These are phyloP conservation scores for Oplegnathus fasciatus DNA, from an alignment of 2,113 vertebrate genomes.

Conservation along the genomic window DNA sequence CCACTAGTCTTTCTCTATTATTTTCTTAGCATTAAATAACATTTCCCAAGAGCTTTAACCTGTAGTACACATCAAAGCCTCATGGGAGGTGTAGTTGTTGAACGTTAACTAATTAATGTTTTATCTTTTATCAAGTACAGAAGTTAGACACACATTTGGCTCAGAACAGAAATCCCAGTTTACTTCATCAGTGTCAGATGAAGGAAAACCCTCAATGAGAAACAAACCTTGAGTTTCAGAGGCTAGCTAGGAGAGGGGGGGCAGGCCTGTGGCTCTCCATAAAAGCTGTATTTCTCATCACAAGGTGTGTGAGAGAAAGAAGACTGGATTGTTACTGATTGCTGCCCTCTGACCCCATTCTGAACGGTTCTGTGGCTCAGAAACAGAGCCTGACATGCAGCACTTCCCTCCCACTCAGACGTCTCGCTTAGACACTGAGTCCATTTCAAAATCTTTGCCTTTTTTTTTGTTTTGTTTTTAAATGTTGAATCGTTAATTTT, in stretches of 20 bases:
- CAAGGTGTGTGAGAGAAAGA: neutral
- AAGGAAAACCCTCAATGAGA: neutral
- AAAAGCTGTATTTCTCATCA: constrained; percentile 9
- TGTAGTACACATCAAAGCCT: neutral
- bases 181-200: neutral
- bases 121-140: neutral
- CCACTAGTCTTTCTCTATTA: neutral
- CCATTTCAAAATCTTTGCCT: neutral
- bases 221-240: neutral
- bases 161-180: neutral
- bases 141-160: neutral
- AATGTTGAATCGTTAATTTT: constrained; percentile 8
- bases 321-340: constrained; percentile 26
- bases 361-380: neutral
- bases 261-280: constrained; percentile 2
- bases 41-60: neutral
- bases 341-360: constrained; percentile 22
- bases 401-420: constrained; percentile 18
- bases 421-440: neutral
- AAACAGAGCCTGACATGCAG: constrained; percentile 15
- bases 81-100: constrained; percentile 3
- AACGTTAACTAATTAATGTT: neutral
- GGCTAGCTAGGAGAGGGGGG: neutral
- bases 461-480: constrained; percentile 40
- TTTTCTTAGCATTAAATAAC: neutral